phyloP scores from a whole-genome alignment of 2,797 vertebrate species.

The Hydrolagus colliei region DNA sequence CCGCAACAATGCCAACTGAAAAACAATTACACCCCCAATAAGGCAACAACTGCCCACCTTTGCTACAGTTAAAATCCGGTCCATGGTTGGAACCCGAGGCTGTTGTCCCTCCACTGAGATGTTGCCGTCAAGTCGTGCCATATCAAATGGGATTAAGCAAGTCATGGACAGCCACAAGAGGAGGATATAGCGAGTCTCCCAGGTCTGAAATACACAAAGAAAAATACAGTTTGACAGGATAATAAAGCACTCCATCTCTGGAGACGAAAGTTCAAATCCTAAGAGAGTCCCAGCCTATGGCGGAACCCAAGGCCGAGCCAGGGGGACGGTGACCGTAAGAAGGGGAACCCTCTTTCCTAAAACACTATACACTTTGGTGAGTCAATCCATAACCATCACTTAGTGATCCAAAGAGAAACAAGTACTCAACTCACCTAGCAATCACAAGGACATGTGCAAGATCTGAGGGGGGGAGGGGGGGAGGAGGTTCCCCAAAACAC shows the following conservation, averaged over 20 bases:
- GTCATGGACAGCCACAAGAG: slow-evolving; percentile 88
- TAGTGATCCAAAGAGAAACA: too few species aligned
- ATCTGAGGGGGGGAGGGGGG: too few species aligned
- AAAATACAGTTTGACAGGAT: background rate
- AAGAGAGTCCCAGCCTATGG: too few species aligned
- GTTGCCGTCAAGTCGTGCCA: slow-evolving; percentile 80
- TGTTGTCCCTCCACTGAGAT: slow-evolving; percentile 47
- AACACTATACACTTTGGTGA: background rate
- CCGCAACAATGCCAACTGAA: background rate
- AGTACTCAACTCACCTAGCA: too few species aligned
- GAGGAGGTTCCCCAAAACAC: background rate
- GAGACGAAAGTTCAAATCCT: too few species aligned
- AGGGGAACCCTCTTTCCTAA: background rate
- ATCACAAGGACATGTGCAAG: too few species aligned
- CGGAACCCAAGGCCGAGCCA: too few species aligned
- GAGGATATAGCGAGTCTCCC: slow-evolving; percentile 92
- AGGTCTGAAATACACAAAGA: slow-evolving; percentile 62
- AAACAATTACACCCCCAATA: background rate
- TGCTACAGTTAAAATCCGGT: slow-evolving; percentile 74
- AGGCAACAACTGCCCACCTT: slow-evolving; percentile 56
- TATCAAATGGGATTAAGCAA: slow-evolving; percentile 90
- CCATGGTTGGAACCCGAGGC: slow-evolving; percentile 66
- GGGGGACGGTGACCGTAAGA: too few species aligned
- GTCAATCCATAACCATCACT: background rate
- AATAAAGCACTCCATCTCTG: background rate